Evolutionary conservation across 2,113 vertebrate species (phyloP).

Genomic region (Diphyllodes magnificus): DNA sequence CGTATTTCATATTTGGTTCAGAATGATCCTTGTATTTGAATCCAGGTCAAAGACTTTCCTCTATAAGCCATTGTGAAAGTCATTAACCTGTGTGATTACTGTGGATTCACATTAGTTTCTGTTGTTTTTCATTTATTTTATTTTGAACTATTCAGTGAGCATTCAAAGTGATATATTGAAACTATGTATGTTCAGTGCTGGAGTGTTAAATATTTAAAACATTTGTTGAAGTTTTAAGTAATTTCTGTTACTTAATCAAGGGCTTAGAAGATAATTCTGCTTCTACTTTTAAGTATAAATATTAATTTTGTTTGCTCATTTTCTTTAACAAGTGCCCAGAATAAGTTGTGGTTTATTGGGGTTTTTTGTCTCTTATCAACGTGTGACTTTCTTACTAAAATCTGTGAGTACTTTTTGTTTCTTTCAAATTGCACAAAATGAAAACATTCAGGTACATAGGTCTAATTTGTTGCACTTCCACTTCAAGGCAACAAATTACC

Average conservation of each 20-base stretch:
- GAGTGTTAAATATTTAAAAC: neutral
- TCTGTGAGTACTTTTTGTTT: neutral
- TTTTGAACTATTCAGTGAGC: neutral
- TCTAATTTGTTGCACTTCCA: neutral
- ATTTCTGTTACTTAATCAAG: neutral
- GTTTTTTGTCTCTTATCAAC: neutral
- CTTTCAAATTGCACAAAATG: neutral
- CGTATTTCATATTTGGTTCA: neutral
- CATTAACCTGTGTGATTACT: neutral
- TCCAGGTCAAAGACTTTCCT: neutral
- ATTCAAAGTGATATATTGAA: neutral
- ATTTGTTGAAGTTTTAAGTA: neutral
- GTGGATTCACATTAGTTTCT: neutral
- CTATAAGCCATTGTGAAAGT: neutral
- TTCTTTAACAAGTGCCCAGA: neutral
- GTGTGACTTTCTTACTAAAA: neutral
- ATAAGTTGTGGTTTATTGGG: neutral
- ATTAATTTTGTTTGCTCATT: neutral
- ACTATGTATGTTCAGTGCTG: neutral
- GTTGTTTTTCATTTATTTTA: neutral
- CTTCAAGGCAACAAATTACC: constrained; percentile 27
- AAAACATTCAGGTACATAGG: neutral
- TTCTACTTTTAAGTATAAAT: neutral
- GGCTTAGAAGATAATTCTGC: neutral
- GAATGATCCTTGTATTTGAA: neutral